A percentile compares a stretch with the other conserved stretches of the same genome.
These are phyloP conservation scores for Gulo gulo DNA, from an alignment of 2,113 vertebrate genomes.

Conservation along the genomic window DNA sequence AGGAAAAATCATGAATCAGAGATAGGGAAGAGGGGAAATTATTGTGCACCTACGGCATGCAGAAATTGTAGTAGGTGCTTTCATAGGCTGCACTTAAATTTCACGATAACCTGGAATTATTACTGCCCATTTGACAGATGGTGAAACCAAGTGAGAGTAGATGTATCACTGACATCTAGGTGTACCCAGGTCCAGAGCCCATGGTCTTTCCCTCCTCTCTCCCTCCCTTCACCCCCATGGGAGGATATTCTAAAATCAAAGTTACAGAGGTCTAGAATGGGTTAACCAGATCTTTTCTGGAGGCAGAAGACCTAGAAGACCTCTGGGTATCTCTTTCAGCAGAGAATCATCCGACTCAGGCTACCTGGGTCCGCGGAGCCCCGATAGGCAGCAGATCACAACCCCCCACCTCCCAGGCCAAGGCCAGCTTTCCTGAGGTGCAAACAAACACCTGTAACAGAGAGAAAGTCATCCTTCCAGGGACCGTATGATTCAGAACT, in stretches of 20 bases:
- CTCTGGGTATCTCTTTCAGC: background rate
- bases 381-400: background rate
- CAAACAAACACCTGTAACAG: background rate
- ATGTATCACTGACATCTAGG: rapidly evolving
- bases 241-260: background rate
- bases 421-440: background rate
- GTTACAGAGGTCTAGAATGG: background rate
- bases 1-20: background rate
- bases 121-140: background rate
- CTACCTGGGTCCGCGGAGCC: background rate
- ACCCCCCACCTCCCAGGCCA: background rate
- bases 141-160: too few relatives aligned
- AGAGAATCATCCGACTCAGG: background rate
- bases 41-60: background rate
- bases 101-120: background rate
- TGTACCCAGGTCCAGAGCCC: background rate
- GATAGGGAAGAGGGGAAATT: background rate
- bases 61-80: background rate
- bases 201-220: background rate
- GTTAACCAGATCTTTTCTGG: background rate
- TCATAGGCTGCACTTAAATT: background rate
- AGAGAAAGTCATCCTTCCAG: background rate
- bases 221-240: background rate
- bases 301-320: background rate
- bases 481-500: background rate